A percentile compares a stretch with the other conserved stretches of the same genome.
phyloP scores from a whole-genome alignment of 2,888 invertebrate species.

The Catonia carolina region DNA sequence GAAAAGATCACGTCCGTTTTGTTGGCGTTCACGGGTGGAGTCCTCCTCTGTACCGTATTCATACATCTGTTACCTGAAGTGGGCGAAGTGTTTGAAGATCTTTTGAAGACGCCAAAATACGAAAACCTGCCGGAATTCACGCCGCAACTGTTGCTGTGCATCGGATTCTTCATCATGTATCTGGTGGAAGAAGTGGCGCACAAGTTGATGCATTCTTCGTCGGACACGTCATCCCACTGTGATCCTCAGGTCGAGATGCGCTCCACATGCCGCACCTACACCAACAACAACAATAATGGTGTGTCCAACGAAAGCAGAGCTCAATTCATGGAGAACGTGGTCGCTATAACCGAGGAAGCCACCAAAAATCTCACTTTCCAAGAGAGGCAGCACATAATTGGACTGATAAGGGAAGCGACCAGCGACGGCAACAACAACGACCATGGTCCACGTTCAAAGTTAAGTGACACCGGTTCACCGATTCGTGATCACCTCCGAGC shows the following conservation, averaged over 20 bases:
- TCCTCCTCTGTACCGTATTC: constrained; percentile 56
- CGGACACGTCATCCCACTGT: neutral
- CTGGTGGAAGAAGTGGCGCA: constrained; percentile 55
- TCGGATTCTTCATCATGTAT: constrained; percentile 54
- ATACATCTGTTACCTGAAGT: constrained; percentile 60
- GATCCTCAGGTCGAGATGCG: too few species aligned
- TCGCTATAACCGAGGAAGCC: neutral
- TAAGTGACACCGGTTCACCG: neutral
- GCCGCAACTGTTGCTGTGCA: constrained; percentile 29
- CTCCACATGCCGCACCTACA: too few species aligned
- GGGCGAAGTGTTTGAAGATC: constrained; percentile 47
- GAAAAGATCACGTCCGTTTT: constrained; percentile 48
- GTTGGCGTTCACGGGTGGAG: constrained; percentile 57
- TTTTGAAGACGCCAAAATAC: constrained; percentile 39
- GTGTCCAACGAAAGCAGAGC: neutral
- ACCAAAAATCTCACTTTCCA: neutral
- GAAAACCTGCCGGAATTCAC: constrained; percentile 31
- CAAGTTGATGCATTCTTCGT: constrained; percentile 26
- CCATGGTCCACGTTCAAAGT: too few species aligned
- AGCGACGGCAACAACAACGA: neutral
- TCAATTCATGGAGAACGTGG: neutral
- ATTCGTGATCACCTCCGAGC: neutral
- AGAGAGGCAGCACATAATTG: constrained; percentile 5
- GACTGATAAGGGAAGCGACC: neutral
- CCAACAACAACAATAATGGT: neutral